A percentile compares a stretch with the other conserved stretches of the same genome.
These are phyloP conservation scores for Mormyrops boulengeri DNA, from an alignment of 2,797 vertebrate species.

Conservation along the genomic window DNA sequence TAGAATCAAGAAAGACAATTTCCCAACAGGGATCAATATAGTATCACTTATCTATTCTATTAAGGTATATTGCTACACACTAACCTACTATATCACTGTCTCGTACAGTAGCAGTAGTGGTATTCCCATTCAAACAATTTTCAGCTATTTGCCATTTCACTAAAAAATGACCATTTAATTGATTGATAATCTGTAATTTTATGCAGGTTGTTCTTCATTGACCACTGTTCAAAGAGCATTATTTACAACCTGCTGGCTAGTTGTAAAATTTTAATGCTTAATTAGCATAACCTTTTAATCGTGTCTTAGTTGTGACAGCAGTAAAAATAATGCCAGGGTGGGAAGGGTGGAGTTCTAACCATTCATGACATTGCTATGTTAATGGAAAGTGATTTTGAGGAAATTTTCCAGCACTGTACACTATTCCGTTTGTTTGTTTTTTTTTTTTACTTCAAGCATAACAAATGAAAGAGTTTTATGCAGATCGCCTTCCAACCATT, in stretches of 20 bases:
- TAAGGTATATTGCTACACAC: neutral
- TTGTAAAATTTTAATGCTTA: neutral
- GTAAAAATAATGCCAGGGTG: neutral
- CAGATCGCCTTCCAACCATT: neutral
- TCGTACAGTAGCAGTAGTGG: neutral
- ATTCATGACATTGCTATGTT: neutral
- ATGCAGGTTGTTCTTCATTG: neutral
- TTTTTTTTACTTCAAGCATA: neutral
- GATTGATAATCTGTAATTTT: neutral
- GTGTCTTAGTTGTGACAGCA: neutral
- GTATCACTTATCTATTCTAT: neutral
- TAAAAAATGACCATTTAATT: neutral
- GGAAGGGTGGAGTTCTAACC: neutral
- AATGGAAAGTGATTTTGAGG: neutral
- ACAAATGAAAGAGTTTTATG: neutral
- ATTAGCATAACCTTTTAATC: conserved; percentile 4
- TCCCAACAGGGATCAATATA: neutral
- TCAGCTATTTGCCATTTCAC: neutral
- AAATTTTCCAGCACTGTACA: neutral
- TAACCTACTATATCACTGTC: neutral
- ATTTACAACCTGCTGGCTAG: neutral
- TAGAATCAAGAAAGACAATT: neutral
- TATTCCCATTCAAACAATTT: neutral
- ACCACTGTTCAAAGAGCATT: neutral
- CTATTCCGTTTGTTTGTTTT: neutral